A percentile compares a stretch with the other conserved stretches of the same genome.
Conservation (phyloP, 2,113 vertebrate species). For the Connochaetes taurinus region DNA sequence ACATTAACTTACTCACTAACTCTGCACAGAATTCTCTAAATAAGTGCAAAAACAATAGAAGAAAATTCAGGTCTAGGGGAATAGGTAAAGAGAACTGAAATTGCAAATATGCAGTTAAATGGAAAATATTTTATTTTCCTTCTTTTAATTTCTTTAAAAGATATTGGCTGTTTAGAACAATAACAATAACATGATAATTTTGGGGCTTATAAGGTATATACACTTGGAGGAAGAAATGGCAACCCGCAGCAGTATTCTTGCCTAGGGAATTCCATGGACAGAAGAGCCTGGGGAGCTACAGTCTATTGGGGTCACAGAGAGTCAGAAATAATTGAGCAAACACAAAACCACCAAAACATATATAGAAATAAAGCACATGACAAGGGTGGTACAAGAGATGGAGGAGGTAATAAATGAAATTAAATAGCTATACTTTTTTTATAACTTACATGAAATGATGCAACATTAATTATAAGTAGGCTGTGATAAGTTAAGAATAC, state of each 20-base stretch:
- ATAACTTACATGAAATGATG: neutral
- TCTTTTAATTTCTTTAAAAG: neutral
- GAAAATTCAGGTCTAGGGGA: neutral
- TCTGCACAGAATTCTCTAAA: neutral
- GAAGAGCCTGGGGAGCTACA: neutral
- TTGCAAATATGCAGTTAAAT: neutral
- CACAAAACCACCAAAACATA: neutral
- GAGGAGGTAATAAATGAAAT: neutral
- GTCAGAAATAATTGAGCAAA: neutral
- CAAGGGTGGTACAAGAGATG: neutral
- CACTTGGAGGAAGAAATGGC: neutral
- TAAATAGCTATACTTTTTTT: neutral
- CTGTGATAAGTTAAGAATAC: neutral
- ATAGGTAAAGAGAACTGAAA: neutral
- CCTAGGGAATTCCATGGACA: neutral
- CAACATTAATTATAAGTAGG: neutral
- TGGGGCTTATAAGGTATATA: neutral
- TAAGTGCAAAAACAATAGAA: neutral
- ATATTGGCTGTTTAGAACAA: neutral
- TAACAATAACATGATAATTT: neutral
- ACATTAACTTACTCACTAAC: neutral
- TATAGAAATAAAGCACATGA: neutral
- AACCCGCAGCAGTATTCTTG: neutral
- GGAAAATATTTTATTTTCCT: neutral
- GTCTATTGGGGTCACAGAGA: neutral